phyloP scores from a whole-genome alignment of 2,797 vertebrate species.

The Pangasius mekongensis region DNA sequence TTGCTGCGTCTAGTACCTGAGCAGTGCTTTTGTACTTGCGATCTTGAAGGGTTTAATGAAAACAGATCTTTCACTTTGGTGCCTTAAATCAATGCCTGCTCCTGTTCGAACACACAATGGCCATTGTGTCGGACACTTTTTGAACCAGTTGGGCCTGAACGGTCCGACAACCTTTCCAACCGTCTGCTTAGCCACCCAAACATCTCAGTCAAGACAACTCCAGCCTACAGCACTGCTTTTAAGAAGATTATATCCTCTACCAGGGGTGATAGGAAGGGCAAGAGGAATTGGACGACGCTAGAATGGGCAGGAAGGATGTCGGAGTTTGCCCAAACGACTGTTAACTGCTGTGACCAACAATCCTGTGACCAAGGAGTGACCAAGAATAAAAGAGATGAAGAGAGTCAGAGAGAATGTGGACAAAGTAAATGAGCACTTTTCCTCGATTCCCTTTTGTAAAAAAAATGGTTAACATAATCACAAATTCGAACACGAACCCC shows the following conservation, averaged over 20 bases:
- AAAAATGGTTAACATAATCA: not conserved
- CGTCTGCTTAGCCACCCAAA: conserved; percentile 67
- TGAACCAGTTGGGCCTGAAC: conserved; percentile 55
- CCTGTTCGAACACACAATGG: conserved; percentile 70
- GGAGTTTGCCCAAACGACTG: conserved; percentile 60
- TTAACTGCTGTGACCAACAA: conserved; percentile 62
- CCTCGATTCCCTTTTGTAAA: not conserved
- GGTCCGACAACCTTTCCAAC: conserved; percentile 57
- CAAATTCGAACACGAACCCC: conserved; percentile 7
- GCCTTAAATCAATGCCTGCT: conserved; percentile 71
- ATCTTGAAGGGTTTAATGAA: conserved; percentile 59
- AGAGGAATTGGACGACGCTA: conserved; percentile 55
- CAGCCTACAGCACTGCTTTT: conserved; percentile 49
- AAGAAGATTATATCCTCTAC: conserved; percentile 72
- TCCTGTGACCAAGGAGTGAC: conserved; percentile 6
- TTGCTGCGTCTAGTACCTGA: conserved; percentile 43
- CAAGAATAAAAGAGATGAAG: not conserved
- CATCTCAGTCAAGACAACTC: conserved; percentile 47
- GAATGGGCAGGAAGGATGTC: conserved; percentile 70
- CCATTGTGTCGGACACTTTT: conserved; percentile 65
- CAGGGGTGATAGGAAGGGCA: conserved; percentile 59
- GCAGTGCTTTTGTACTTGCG: conserved; percentile 66
- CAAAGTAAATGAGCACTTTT: not conserved
- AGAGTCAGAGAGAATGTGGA: not conserved
- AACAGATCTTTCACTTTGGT: conserved; percentile 68